phyloP scores from a whole-genome alignment of 2,797 vertebrate species.

The Tiaroga cobitis region DNA sequence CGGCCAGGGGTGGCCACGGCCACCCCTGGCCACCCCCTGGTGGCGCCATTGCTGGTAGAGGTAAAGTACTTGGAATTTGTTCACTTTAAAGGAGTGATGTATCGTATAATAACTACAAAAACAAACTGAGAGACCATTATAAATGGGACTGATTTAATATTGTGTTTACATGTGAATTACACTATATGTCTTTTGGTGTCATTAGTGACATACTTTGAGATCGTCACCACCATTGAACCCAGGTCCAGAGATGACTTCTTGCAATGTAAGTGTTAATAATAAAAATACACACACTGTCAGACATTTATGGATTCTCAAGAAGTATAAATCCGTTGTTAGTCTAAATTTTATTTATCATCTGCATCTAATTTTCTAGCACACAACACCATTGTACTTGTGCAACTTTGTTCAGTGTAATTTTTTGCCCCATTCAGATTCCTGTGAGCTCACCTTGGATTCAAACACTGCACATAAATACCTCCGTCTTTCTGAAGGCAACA shows the following conservation, averaged over 20 bases:
- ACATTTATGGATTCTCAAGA: neutral
- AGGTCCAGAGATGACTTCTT: conserved; percentile 49
- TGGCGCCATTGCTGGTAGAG: too few species aligned
- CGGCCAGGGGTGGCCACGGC: too few species aligned
- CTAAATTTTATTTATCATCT: neutral
- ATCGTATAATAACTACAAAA: neutral
- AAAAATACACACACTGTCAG: neutral
- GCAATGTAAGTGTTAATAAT: conserved; percentile 37
- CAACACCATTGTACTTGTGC: too few species aligned
- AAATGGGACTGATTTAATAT: too few species aligned
- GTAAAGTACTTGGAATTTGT: conserved; percentile 13
- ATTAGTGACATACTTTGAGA: conserved; percentile 42
- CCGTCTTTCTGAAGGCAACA: neutral
- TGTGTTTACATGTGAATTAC: neutral
- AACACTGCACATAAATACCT: conserved; percentile 17
- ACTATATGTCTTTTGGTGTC: neutral
- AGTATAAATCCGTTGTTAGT: neutral
- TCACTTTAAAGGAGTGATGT: too few species aligned
- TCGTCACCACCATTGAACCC: conserved; percentile 11
- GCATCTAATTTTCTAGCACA: neutral
- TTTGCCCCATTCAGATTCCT: neutral
- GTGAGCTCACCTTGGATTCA: neutral
- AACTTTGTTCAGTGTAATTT: neutral
- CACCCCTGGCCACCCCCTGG: too few species aligned
- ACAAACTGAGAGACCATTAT: neutral